Base-by-base conservation (phyloP, 2,113 vertebrate species). In the Ranitomeya imitator region DNA sequence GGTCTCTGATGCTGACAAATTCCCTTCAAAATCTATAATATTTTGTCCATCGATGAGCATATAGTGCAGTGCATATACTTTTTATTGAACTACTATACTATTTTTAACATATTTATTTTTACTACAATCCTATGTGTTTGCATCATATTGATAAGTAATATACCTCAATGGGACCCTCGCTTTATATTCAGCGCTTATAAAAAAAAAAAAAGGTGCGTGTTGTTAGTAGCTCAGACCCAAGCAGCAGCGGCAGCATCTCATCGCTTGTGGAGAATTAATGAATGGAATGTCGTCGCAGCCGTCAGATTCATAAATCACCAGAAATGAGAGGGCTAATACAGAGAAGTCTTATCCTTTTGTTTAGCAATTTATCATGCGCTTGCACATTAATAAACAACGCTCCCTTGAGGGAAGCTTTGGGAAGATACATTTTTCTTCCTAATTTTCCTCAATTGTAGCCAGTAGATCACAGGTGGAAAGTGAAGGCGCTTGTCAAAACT, bases 221-320 rank as follows among this genome's bases (percentile, higher is more conserved):
- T 90, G 85, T 79, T 89, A 26, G 86, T 90, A 89, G 86, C 86
- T 85, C 86, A 88, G 88, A 91, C 89, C 85, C 61, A 15, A 54
- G 63, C 55, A 91, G 94, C 93, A 94, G 93, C 31, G 69, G 69
- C 89, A 88, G 90, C 93, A 90, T 95, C 95, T 95, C 92, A 93
- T 95, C 90, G 89, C 93, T 94, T 92, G 90, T 93, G 93, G 91
- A 94, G 93, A 97, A 98, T 98, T 98, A 97, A 98, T 97, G 96
- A 95, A 93, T 92, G 92, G 91, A 94, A 94, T 92, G 94, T 94
- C 95, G 95, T 94, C 96, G 92, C 93, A 95, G 93, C 94, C 93
- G 91, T 95, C 94, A 95, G 93, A 93, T 97, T 96, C 96, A 98
- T 98, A 98, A 99, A 98, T 99, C 97, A 98, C 93, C 90, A 94